Conservation (phyloP, 2,113 vertebrate genomes). For the Entomyzon cyanotis region DNA sequence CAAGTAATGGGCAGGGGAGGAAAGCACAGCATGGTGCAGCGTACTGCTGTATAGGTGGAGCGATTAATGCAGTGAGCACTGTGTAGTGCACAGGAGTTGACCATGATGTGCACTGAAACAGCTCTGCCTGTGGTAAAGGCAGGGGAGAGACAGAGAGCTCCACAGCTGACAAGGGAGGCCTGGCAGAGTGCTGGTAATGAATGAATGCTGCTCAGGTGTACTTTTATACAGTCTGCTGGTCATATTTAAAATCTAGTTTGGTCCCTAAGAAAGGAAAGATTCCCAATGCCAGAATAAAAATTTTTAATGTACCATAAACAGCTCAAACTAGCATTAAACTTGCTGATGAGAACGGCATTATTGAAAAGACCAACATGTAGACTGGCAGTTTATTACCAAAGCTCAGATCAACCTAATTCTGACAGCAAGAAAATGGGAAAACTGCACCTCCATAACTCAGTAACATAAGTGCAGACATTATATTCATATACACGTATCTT, state of each 20-base stretch:
- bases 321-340: not conserved
- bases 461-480: not conserved
- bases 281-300: not conserved
- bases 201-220: not conserved
- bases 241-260: not conserved
- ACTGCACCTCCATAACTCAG: not conserved
- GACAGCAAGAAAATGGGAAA: not conserved
- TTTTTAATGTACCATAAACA: not conserved
- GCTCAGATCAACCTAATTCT: not conserved
- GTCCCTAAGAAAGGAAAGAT: not conserved
- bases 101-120: not conserved
- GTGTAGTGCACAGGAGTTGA: not conserved
- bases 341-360: not conserved
- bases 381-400: not conserved
- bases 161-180: not conserved
- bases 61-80: accelerated
- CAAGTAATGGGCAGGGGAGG: not conserved
- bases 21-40: not conserved
- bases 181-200: not conserved
- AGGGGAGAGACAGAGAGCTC: not conserved
- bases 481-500: not conserved
- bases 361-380: not conserved
- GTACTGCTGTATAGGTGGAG: not conserved
- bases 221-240: not conserved
- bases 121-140: not conserved